Conservation (phyloP, 1,140 invertebrate species). For the Magallana gigas region DNA sequence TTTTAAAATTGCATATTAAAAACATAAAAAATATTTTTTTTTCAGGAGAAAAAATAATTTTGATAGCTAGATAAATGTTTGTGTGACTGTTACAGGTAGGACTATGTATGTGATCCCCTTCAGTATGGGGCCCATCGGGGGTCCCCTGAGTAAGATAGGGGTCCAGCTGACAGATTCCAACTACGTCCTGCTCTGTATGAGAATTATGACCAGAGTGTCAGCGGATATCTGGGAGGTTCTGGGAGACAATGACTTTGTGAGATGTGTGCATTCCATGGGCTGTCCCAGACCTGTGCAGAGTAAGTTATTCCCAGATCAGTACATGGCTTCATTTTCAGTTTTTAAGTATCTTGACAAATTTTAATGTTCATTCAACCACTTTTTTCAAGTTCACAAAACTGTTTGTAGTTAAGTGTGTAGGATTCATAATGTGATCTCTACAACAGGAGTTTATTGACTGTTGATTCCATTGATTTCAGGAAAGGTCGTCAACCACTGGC, state of each 20-base stretch:
- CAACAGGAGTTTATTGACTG: too few species aligned
- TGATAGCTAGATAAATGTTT: too few species aligned
- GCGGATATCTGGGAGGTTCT: constrained; percentile 81
- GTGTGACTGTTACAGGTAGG: constrained; percentile 83
- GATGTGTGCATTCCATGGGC: constrained; percentile 96
- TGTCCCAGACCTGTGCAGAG: constrained; percentile 72
- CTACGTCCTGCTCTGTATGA: constrained; percentile 93
- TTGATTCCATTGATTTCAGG: constrained; percentile 57
- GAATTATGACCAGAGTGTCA: constrained; percentile 95
- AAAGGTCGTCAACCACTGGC: constrained; percentile 88
- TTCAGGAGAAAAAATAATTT: too few species aligned
- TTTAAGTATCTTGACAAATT: too few species aligned
- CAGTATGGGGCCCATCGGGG: constrained; percentile 98
- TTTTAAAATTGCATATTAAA: too few species aligned
- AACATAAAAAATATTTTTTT: too few species aligned
- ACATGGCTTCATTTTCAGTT: too few species aligned
- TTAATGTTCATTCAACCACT: too few species aligned
- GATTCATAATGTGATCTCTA: too few species aligned
- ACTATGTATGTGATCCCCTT: constrained; percentile 99
- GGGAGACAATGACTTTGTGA: constrained; percentile 79
- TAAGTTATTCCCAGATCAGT: constrained; percentile 51
- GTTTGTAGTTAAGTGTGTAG: too few species aligned
- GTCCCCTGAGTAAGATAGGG: constrained; percentile 97
- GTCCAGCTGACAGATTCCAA: constrained; percentile 98
- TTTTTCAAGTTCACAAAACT: too few species aligned